Base-by-base conservation (phyloP, 2,888 invertebrate genomes). In the Panopea generosa region DNA sequence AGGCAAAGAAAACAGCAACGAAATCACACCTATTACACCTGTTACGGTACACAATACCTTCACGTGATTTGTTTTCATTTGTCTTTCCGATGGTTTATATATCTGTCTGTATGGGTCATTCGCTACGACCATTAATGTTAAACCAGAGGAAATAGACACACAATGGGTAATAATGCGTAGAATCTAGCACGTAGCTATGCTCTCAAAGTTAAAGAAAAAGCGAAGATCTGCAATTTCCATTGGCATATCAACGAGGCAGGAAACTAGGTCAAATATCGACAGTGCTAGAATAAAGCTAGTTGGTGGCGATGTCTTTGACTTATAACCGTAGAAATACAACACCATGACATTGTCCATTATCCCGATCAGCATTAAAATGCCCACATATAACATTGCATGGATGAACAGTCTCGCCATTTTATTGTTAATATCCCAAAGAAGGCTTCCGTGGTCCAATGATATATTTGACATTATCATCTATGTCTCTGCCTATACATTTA, bases 161-260 rank as follows among this genome's bases (percentile, higher is more conserved):
- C 86, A 85, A 52, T 84, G 73, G 7, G 82, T 76, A 18, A 85
- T 49, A 16, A 81, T 82, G 20, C 86, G 67, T n/a, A 86, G 69
- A 0, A 83, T 56, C 57, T 87, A 87, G 60, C 89, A 89, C 1
- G 85, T 82, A 0, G 56, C 47, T 7, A 56, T 84, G 16, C 79
- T 84, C 20, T 83, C 78, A 55, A 84, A 89, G 4, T 74, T 83
- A 45, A 77, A 87, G 11, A 77, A 83, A 50, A 70, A 84, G 20
- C 85, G 52, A 70, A 89, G 77, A 61, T 89, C 87, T 9, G 83
- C 76, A 9, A 89, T 86, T 43, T 88, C 87, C 24, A 83, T 84
- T 0, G 89, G 89, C 57, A 88, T 87, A 11, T 77, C 84, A 0
- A 88, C 56, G 1, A 73, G 29, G 59, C 87, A 88, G 59, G 81